Evolutionary conservation across 2,797 vertebrate species (phyloP).

Genomic region (Myotis findleyi): DNA sequence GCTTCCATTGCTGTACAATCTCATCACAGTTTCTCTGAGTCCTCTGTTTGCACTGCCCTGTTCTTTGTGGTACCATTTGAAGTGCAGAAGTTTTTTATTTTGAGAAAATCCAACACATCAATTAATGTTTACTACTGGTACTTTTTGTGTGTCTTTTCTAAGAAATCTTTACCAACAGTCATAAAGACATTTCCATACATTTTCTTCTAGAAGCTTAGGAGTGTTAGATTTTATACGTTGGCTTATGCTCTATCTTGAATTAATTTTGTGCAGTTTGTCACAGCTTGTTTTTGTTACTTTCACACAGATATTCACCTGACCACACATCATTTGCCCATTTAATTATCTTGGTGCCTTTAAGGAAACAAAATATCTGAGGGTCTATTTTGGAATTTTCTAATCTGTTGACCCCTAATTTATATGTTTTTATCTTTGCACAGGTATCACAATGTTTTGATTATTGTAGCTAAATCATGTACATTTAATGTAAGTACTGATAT

Average conservation of each 20-base stretch:
- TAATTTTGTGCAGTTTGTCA: background rate
- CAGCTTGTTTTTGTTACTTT: background rate
- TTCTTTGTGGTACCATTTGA: background rate
- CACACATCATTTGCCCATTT: background rate
- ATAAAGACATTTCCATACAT: background rate
- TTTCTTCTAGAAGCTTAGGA: slow-evolving; percentile 34
- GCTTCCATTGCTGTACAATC: background rate
- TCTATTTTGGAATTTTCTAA: background rate
- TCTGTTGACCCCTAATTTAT: background rate
- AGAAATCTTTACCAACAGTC: background rate
- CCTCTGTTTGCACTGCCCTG: background rate
- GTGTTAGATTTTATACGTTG: background rate
- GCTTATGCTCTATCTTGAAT: background rate
- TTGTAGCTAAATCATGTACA: background rate
- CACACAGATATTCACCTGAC: background rate
- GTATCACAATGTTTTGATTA: background rate
- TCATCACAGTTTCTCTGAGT: background rate
- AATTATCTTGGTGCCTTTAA: background rate
- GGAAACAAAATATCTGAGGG: slow-evolving; percentile 34
- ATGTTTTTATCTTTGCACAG: background rate
- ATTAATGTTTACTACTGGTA: slow-evolving; percentile 5
- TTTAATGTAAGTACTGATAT: background rate
- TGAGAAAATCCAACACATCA: background rate
- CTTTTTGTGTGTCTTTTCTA: background rate
- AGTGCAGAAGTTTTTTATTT: background rate